Percentiles rank a stretch among this genome's conserved stretches.
Evolutionary conservation across 2,888 invertebrate species (phyloP).

Genomic region (Acanthococcus lagerstroemiae): DNA sequence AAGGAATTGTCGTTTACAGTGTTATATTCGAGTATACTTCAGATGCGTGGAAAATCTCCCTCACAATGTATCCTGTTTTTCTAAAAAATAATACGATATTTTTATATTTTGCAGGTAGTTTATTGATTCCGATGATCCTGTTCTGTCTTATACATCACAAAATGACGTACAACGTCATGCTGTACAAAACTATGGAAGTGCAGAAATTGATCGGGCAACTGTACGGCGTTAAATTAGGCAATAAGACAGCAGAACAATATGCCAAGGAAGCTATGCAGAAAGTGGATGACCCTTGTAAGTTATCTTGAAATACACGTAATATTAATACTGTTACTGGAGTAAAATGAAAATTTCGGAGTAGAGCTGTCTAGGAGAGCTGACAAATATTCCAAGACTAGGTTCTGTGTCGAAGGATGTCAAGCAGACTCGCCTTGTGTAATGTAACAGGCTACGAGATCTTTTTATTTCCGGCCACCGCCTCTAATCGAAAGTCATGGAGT

Average conservation of each 20-base stretch:
- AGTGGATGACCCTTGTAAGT: slow-evolving; percentile 4
- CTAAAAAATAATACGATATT: too few species aligned
- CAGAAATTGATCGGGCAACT: not conserved
- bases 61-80: not conserved
- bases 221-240: slow-evolving; percentile 7
- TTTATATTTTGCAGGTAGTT: not conserved
- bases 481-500: too few species aligned
- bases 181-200: slow-evolving; percentile 2
- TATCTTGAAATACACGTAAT: too few species aligned
- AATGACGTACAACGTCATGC: not conserved
- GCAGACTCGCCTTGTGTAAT: too few species aligned
- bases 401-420: too few species aligned
- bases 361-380: too few species aligned
- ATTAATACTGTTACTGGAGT: too few species aligned
- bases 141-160: slow-evolving; percentile 11
- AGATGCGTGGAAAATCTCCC: not conserved
- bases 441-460: too few species aligned
- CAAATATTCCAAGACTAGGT: too few species aligned
- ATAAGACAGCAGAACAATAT: slow-evolving; percentile 15
- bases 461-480: too few species aligned
- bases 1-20: too few species aligned
- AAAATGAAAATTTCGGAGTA: too few species aligned
- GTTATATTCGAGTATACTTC: not conserved
- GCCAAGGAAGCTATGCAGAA: slow-evolving; percentile 12
- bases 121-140: not conserved